A percentile compares a stretch with the other conserved stretches of the same genome.
Conservation (phyloP, 2,113 vertebrate genomes). For the Psettodes erumei region DNA sequence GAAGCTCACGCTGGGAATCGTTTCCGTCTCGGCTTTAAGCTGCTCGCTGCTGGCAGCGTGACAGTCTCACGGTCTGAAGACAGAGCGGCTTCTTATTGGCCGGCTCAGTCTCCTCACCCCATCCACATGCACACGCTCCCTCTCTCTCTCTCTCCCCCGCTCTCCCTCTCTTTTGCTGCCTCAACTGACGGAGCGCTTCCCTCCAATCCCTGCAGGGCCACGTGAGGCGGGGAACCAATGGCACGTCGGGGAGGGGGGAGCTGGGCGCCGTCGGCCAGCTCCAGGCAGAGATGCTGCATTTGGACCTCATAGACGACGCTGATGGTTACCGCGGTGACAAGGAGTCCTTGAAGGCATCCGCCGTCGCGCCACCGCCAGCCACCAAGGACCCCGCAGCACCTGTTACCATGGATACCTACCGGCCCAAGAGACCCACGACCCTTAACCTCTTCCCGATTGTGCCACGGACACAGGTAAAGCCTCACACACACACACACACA, state of each 20-base stretch:
- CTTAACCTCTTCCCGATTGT: slow-evolving; percentile 97
- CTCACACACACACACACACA: slow-evolving; percentile 22
- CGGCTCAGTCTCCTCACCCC: slow-evolving; percentile 63
- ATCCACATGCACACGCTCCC: slow-evolving; percentile 20
- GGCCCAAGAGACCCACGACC: slow-evolving; percentile 95
- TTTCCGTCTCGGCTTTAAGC: slow-evolving; percentile 29
- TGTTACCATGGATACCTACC: slow-evolving; percentile 90
- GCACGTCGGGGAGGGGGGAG: slow-evolving; percentile 83
- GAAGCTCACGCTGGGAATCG: slow-evolving; percentile 19
- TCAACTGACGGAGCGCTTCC: slow-evolving; percentile 54
- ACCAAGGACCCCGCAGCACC: slow-evolving; percentile 81
- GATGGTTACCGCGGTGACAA: slow-evolving; percentile 84
- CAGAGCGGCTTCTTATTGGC: slow-evolving; percentile 72
- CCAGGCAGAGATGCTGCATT: slow-evolving; percentile 94
- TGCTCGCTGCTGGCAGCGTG: slow-evolving; percentile 44
- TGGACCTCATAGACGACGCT: slow-evolving; percentile 92
- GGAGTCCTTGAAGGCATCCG: slow-evolving; percentile 75
- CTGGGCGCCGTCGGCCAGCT: slow-evolving; percentile 87
- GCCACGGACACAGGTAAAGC: slow-evolving; percentile 93
- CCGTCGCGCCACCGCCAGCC: slow-evolving; percentile 57
- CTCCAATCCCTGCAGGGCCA: slow-evolving; percentile 86
- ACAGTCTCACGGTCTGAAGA: slow-evolving; percentile 61
- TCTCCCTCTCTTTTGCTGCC: slow-evolving; percentile 20
- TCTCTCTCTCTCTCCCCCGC: slow-evolving; percentile 13
- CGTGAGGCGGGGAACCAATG: slow-evolving; percentile 85